Base-by-base conservation (phyloP, 2,797 vertebrate species). In the Cynopterus sphinx region DNA sequence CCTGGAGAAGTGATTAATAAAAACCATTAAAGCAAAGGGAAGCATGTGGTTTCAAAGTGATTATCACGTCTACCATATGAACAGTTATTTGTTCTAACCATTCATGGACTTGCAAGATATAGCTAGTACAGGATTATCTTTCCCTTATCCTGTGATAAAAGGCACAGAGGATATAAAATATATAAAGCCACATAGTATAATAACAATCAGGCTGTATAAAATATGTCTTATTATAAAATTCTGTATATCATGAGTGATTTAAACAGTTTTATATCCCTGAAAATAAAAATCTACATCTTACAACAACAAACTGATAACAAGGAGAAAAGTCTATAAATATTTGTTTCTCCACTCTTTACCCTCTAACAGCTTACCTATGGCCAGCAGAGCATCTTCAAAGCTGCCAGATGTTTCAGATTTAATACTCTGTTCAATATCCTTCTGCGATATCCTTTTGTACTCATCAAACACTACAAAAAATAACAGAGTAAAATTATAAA, bases 341-440 rank as follows among this genome's bases (percentile, higher is more conserved):
- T 59, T 73, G 19, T 68, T 79, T 41, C 16, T 71, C n/a, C 9
- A 28, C 0, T 28, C 11, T 22, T 31, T 21, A 21, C 2, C 11
- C 6, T 11, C 12, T 19, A 59, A 12, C 36, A 94, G 53, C 99
- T 97, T 95, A 99, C 99, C 99, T 97, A 99, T 99, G 87, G 99
- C 99, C 96, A 99, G 96, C 96, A 99, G 99, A 91, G 98, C 98
- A 0, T 99, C 99, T 98, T 99, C 99, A 24, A 99, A 98, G 95
- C 95, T 97, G 41, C 99, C 99, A 4, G 99, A 99, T 99, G 99
- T 99, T 98, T 99, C 99, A 15, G 99, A 99, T 98, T 99, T 99
- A 91, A 99, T 99, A 98, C 99, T 99, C 7, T 99, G 99, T 90
- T 99, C 99, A 43, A 99, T 99, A 95, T 99, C 99, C 97, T 98